phyloP scores from a whole-genome alignment of 2,113 vertebrate genomes.

The Camelus dromedarius region DNA sequence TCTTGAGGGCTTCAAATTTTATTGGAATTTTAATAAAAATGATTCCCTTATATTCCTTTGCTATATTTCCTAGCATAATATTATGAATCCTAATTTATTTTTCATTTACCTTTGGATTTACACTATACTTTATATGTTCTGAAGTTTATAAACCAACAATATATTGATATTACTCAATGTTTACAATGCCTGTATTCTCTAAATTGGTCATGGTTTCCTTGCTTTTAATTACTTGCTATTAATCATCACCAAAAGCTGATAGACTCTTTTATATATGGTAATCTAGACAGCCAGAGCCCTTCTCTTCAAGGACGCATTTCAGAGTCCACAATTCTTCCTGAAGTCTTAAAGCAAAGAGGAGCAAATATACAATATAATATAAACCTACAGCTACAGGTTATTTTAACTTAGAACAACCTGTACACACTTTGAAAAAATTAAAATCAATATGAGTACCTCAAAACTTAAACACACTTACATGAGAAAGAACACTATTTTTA shows the following conservation, averaged over 20 bases:
- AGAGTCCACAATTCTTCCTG: background rate
- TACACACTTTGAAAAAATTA: background rate
- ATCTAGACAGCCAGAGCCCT: background rate
- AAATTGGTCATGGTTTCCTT: background rate
- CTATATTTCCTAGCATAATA: background rate
- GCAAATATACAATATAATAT: background rate
- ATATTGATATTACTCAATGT: background rate
- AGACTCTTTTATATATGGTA: background rate
- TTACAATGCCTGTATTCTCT: background rate
- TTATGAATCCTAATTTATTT: constrained; percentile 32
- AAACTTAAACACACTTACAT: background rate
- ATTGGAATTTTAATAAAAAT: constrained; percentile 71
- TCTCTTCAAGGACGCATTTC: background rate
- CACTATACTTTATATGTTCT: background rate
- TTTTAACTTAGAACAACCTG: background rate
- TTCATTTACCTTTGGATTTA: constrained; percentile 4
- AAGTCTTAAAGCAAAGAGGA: background rate
- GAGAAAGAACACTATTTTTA: background rate
- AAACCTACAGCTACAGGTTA: background rate
- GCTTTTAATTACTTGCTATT: background rate
- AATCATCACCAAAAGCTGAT: background rate
- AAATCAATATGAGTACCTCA: background rate
- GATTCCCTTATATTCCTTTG: background rate
- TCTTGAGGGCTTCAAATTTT: constrained; percentile 36
- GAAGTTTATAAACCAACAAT: background rate